Evolutionary conservation across 1,140 invertebrate species (phyloP).

Genomic region (Pseudomyrmex concolor): DNA sequence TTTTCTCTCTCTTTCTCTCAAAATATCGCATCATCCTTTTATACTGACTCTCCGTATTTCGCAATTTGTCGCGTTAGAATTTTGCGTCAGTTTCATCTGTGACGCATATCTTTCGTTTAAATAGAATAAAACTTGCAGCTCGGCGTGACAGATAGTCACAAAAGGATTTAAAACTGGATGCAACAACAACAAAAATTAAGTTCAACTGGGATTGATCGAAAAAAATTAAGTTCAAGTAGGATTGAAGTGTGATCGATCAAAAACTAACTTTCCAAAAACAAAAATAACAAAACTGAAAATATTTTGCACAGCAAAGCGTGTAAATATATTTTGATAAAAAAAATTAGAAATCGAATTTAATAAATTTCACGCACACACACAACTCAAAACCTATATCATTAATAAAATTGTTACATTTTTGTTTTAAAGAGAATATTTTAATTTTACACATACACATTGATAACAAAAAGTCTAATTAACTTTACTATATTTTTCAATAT

Average conservation of each 20-base stretch:
- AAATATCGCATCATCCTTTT: conserved; percentile 22
- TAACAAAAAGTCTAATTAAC: no score
- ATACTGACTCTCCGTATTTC: background rate
- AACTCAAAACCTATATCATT: no score
- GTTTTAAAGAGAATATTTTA: no score
- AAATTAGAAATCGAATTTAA: no score
- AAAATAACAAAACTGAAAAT: background rate
- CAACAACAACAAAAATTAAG: background rate
- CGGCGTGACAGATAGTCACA: background rate
- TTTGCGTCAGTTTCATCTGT: conserved; percentile 11
- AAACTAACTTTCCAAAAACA: no score
- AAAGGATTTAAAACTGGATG: background rate
- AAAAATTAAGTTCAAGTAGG: background rate
- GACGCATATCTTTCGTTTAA: conserved; percentile 26
- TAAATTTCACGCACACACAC: no score
- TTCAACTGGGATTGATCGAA: no score
- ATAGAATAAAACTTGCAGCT: background rate
- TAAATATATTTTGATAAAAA: no score
- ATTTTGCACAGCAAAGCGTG: background rate
- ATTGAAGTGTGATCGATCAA: no score
- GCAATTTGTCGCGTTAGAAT: conserved; percentile 26
- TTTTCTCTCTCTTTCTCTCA: background rate
- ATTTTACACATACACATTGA: no score
- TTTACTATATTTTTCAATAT: no score
- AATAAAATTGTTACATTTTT: no score